These are phyloP conservation scores for Aplysina aerophoba DNA, from an alignment of 37 sponge, comb jelly and placozoan species.

Conservation along the genomic window DNA sequence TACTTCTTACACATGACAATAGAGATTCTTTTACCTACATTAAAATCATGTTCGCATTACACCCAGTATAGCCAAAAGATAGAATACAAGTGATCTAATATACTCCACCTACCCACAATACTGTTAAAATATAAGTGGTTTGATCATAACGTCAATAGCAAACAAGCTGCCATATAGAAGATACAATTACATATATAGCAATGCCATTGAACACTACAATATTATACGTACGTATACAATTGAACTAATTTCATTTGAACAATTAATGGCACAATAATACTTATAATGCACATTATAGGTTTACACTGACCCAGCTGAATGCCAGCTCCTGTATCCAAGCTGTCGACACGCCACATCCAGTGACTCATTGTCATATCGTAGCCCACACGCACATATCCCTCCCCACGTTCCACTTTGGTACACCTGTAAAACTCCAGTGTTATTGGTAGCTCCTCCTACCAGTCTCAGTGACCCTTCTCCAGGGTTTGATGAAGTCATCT, in stretches of 20 bases:
- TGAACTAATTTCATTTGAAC: background rate
- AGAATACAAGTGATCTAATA: too few relatives aligned
- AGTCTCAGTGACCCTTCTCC: slow-evolving; percentile 28
- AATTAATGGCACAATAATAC: background rate
- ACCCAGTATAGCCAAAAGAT: too few relatives aligned
- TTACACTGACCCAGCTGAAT: background rate
- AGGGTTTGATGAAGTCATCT: background rate
- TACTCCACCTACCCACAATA: too few relatives aligned
- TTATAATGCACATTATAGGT: background rate
- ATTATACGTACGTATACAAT: too few relatives aligned
- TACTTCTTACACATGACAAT: too few relatives aligned
- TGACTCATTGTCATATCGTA: background rate
- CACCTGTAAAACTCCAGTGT: background rate
- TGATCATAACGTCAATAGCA: too few relatives aligned
- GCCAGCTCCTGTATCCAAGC: slow-evolving; percentile 21
- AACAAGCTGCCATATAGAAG: too few relatives aligned
- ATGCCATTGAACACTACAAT: too few relatives aligned
- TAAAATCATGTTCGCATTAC: too few relatives aligned
- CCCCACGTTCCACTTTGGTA: slow-evolving; percentile 13
- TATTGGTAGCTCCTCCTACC: background rate
- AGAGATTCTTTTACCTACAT: too few relatives aligned
- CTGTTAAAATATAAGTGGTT: too few relatives aligned
- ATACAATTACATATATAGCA: too few relatives aligned
- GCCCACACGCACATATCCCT: background rate
- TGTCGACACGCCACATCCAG: slow-evolving; percentile 22